These are phyloP conservation scores for Agonum fuliginosum DNA, from an alignment of 2,888 invertebrate species.

Conservation along the genomic window DNA sequence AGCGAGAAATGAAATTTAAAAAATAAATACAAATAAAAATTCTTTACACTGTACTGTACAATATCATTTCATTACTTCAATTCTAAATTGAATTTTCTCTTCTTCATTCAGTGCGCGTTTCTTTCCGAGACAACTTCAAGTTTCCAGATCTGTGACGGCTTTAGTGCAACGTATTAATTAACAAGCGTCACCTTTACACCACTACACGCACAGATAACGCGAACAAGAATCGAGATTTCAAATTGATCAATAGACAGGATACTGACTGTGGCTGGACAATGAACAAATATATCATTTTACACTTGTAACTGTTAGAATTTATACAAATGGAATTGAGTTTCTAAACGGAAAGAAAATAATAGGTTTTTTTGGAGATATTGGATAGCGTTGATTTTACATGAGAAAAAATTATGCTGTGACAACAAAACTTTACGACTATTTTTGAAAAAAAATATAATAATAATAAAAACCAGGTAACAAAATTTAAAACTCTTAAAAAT, in stretches of 20 bases:
- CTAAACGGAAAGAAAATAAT: background rate
- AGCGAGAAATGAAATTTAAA: too few species aligned
- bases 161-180: background rate
- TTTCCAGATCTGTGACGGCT: background rate
- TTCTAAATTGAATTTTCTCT: too few species aligned
- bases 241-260: background rate
- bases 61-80: too few species aligned
- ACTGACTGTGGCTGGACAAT: background rate
- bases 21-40: too few species aligned
- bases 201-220: background rate
- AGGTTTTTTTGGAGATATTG: background rate
- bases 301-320: background rate
- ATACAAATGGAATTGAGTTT: background rate
- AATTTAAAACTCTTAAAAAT: too few species aligned
- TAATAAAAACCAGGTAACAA: too few species aligned
- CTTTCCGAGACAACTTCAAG: background rate
- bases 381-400: too few species aligned
- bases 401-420: too few species aligned
- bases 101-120: too few species aligned
- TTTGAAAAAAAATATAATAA: too few species aligned
- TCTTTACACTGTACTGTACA: too few species aligned
- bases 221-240: background rate
- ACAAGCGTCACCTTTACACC: background rate
- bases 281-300: conserved; percentile 13
- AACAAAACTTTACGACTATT: too few species aligned